These are phyloP conservation scores for Brachypodius melanocephalos DNA, from an alignment of 2,113 vertebrate genomes.

Conservation along the genomic window DNA sequence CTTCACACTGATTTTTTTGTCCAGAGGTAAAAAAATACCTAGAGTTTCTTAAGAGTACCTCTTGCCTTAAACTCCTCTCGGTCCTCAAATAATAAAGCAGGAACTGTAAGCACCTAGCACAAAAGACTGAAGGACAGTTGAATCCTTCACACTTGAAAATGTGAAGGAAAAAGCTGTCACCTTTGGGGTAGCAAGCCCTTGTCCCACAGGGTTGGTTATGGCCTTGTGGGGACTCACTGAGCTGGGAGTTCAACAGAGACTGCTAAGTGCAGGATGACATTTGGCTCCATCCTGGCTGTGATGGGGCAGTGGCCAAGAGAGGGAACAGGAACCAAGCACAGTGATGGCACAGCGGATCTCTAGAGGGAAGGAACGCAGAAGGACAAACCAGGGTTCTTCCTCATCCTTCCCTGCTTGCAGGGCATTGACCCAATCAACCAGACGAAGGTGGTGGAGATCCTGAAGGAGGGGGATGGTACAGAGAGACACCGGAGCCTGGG, in stretches of 20 bases:
- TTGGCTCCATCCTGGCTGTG: background rate
- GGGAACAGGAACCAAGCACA: background rate
- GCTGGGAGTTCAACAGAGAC: background rate
- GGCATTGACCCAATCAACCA: constrained; percentile 93
- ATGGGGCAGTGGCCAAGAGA: background rate
- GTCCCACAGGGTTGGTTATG: background rate
- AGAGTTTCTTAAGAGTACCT: background rate
- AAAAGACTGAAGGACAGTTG: background rate
- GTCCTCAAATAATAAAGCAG: background rate
- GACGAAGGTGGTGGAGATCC: constrained; percentile 93
- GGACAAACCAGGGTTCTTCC: background rate
- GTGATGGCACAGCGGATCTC: background rate
- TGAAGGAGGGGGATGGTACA: constrained; percentile 86
- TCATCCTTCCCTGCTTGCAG: constrained; percentile 63
- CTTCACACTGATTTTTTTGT: background rate
- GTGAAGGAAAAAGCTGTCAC: background rate
- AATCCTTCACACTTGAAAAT: background rate
- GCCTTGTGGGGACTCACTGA: background rate
- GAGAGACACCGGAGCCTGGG: constrained; percentile 84
- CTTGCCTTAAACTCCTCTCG: background rate
- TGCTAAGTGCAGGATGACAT: background rate
- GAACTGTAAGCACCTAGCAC: background rate
- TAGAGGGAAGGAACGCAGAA: background rate
- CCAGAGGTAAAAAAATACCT: background rate
- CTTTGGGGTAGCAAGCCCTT: background rate